Conservation (phyloP, 2,797 vertebrate species). For the Argentina silus region DNA sequence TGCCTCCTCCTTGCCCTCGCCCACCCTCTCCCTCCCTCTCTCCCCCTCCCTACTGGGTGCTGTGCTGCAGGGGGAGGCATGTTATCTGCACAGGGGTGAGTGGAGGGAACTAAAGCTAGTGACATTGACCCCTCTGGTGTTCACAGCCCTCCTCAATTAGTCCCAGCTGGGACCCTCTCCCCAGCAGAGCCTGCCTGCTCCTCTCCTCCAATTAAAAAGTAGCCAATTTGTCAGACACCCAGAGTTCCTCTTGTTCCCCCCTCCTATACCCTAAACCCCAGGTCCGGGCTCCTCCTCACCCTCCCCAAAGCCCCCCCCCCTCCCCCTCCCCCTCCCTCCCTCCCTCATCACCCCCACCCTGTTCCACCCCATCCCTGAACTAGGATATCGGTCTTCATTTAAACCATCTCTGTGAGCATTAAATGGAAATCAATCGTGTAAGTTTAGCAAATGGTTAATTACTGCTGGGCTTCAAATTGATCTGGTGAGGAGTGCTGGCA, state of each 20-base stretch:
- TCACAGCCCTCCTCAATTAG: constrained; percentile 63
- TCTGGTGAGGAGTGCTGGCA: constrained; percentile 84
- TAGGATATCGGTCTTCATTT: constrained; percentile 89
- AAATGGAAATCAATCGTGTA: constrained; percentile 92
- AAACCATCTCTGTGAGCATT: constrained; percentile 86
- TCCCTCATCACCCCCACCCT: constrained; percentile 41
- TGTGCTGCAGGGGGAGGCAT: constrained; percentile 18
- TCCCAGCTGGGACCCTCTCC: constrained; percentile 52
- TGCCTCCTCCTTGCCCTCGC: background rate
- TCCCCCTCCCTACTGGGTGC: background rate
- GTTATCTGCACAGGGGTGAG: constrained; percentile 30
- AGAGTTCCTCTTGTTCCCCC: constrained; percentile 73
- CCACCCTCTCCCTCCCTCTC: background rate
- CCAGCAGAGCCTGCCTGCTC: constrained; percentile 30
- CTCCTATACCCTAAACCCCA: background rate
- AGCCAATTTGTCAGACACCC: constrained; percentile 84
- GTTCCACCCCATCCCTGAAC: constrained; percentile 65
- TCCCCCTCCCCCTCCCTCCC: constrained; percentile 14
- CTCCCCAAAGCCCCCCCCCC: background rate
- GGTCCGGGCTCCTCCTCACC: constrained; percentile 11
- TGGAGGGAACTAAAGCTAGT: constrained; percentile 54
- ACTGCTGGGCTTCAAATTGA: constrained; percentile 87
- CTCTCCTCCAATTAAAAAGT: constrained; percentile 80
- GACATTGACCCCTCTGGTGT: constrained; percentile 58
- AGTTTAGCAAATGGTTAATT: constrained; percentile 96